phyloP scores from a whole-genome alignment of 2,888 invertebrate genomes.

The Bombylius discolor region DNA sequence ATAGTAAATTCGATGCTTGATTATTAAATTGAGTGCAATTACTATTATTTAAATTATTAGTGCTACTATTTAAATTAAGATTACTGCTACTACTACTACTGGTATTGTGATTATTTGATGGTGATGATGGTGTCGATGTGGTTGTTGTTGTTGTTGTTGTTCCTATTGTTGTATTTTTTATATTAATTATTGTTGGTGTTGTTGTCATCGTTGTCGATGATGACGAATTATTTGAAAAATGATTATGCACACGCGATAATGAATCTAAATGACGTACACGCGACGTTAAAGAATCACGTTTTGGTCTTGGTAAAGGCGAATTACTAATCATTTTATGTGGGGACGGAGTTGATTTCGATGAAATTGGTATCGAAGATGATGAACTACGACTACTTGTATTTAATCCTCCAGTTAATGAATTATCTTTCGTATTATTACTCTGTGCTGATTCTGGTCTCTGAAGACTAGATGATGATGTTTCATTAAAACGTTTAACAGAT shows the following conservation, averaged over 20 bases:
- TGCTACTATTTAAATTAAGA: not conserved
- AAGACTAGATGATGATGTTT: constrained; percentile 16
- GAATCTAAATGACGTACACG: constrained; percentile 42
- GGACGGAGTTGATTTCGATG: constrained; percentile 20
- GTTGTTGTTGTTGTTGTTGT: not conserved
- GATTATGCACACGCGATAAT: constrained; percentile 32
- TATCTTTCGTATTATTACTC: constrained; percentile 35
- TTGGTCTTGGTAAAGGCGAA: constrained; percentile 33
- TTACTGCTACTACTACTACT: not conserved
- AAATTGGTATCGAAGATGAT: constrained; percentile 33
- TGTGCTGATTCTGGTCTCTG: constrained; percentile 44
- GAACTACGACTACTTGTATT: constrained; percentile 30
- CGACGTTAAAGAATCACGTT: constrained; percentile 41
- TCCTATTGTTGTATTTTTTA: no score
- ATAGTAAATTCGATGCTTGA: no score
- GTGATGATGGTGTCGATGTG: not conserved
- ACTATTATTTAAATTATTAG: not conserved
- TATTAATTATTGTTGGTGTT: not conserved
- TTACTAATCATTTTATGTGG: constrained; percentile 24
- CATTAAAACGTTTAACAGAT: constrained; percentile 9
- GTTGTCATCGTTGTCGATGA: not conserved
- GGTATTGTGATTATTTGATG: not conserved
- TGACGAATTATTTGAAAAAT: not conserved
- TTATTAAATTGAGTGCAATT: no score
- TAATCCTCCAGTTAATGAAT: constrained; percentile 21